These are phyloP conservation scores for Onychomys arenicola DNA, from an alignment of 2,797 vertebrate species.

Conservation along the genomic window DNA sequence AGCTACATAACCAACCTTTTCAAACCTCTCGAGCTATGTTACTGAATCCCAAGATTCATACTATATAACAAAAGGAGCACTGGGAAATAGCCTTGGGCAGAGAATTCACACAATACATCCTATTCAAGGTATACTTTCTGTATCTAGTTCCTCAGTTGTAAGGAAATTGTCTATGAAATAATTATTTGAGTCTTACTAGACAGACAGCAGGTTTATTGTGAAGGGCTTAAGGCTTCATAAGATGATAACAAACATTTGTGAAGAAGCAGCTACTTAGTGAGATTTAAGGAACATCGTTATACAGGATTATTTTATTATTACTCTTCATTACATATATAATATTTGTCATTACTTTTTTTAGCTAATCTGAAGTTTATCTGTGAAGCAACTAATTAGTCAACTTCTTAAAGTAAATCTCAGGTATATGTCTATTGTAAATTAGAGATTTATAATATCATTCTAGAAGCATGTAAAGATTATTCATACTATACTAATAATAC, in stretches of 20 bases:
- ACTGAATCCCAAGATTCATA: neutral
- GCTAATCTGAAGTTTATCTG: neutral
- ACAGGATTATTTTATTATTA: neutral
- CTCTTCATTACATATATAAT: neutral
- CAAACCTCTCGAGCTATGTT: neutral
- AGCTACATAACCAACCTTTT: neutral
- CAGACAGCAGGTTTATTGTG: neutral
- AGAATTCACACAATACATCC: neutral
- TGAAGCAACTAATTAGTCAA: neutral
- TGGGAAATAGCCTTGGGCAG: neutral
- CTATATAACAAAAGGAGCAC: too few relatives aligned
- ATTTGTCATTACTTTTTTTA: accelerated
- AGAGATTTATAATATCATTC: neutral
- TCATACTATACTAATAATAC: neutral
- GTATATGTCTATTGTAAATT: neutral
- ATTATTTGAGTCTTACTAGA: neutral
- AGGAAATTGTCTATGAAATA: neutral
- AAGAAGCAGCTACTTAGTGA: neutral
- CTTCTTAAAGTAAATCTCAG: neutral
- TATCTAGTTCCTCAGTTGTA: neutral
- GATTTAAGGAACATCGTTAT: neutral
- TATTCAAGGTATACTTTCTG: accelerated
- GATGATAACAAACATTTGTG: accelerated
- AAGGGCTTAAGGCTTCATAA: accelerated
- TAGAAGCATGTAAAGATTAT: neutral